Percentiles rank a stretch among this genome's conserved stretches.
phyloP scores from a whole-genome alignment of 1,140 invertebrate species.

The Drosophila persimilis region DNA sequence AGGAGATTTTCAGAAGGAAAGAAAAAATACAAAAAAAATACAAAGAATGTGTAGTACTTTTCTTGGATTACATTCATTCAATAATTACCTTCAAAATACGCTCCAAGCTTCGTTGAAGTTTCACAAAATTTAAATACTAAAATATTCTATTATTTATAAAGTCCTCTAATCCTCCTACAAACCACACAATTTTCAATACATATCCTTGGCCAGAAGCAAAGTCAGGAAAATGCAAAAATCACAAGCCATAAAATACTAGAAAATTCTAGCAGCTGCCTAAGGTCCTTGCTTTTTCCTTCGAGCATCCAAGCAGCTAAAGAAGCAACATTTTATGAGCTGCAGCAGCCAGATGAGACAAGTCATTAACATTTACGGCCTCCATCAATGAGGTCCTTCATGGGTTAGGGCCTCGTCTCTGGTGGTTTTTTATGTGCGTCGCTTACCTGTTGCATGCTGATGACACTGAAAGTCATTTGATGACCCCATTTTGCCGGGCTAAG shows the following conservation, averaged over 20 bases:
- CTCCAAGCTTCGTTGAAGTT: neutral
- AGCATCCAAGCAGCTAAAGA: conserved; percentile 14
- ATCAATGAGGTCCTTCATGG: conserved; percentile 42
- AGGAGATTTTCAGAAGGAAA: too few species aligned
- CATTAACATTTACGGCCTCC: conserved; percentile 65
- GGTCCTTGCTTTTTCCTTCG: conserved; percentile 5
- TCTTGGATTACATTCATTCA: too few species aligned
- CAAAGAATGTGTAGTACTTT: too few species aligned
- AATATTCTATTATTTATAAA: too few species aligned
- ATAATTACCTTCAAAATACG: too few species aligned
- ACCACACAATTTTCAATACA: too few species aligned
- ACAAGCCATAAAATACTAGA: conserved; percentile 29
- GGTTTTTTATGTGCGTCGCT: conserved; percentile 4
- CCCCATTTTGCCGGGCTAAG: conserved; percentile 29
- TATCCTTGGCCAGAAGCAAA: too few species aligned
- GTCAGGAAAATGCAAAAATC: conserved; percentile 1
- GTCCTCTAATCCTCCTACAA: too few species aligned
- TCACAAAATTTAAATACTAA: conserved; percentile 3
- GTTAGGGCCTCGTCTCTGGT: neutral
- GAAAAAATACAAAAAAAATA: too few species aligned
- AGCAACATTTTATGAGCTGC: conserved; percentile 52
- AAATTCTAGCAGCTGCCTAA: conserved; percentile 20
- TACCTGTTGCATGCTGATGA: conserved; percentile 57
- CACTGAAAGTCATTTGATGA: conserved; percentile 43
- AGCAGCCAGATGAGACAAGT: conserved; percentile 42